Evolutionary conservation across 1,140 invertebrate genomes (phyloP), one percentile per base, ranked within the genome.

Genomic region (Drosophila baimaii): DNA sequence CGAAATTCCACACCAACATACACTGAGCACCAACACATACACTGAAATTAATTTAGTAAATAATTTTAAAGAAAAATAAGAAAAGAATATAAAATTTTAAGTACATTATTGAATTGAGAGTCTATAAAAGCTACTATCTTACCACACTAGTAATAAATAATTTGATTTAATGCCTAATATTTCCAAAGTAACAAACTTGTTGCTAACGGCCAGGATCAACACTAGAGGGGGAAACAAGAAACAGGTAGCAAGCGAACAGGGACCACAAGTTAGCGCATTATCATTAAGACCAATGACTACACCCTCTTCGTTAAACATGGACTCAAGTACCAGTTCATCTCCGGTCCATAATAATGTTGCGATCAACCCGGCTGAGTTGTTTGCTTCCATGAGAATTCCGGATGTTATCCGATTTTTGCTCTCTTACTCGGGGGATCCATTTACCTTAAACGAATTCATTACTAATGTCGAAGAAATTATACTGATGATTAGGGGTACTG

Each of bases 241-340:
- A 39, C 37, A 47, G 44, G 23, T 5, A 47, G 23, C 44, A 21
- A 12, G 23, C 1, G 44, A 47, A 47, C 44, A 25, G 44, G 23
- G 2, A 47, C 44, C 44, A 23, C 44, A 47, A 25, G 25, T 21
- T 47, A 47, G 44, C n/a, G 44, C 44, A 25, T 47, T 47, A 13
- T 47, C 44, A 13, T 2, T 47, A 47, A 47, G 44, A 47, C 44
- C 44, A 5, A 47, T 47, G n/a, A 47, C 23, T 25, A 47, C 44
- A 47, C 44, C 44, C 44, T 47, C 44, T 25, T 23, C 44, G 19
- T 47, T 47, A 25, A 47, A 47, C 12, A 47, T 47, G 44, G 44
- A 47, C 9, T 47, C 44, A 13, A 47, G 44, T 47, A 47, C 44
- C 15, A 47, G 15, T 47, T 47, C 37, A n/a, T 41, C 37, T 17